Base-by-base conservation (phyloP, 1,140 invertebrate genomes). In the Sycophaga agraensis region DNA sequence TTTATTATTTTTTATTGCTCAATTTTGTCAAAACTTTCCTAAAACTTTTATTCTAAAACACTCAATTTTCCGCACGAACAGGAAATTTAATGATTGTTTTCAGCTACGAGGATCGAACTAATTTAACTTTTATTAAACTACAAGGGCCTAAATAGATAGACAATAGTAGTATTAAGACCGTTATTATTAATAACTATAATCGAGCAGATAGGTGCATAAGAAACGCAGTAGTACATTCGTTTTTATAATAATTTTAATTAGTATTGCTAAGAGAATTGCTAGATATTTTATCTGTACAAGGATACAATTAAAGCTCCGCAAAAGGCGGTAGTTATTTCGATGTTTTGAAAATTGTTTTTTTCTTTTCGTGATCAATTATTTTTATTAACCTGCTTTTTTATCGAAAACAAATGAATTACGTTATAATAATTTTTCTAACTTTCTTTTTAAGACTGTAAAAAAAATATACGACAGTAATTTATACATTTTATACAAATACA, bases 181-280 rank as follows among this genome's bases (percentile, higher is more conserved):
- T 68, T 69, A 68, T 64, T 49, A 57, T 35, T 70, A 68, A 64
- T 24, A 65, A 67, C 48, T 66, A 74, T 73, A 77, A 64, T 77
- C 71, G 73, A 78, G 75, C 73, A 75, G 71, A 75, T 64, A 70
- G 64, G 61, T 66, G 66, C 63, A 71, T 66, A 68, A 70, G 67
- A 61, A 69, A 71, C 64, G 66, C 4, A 11, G 66, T 56, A 63
- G 59, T 22, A 37, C 26, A 17, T 42, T 24, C 16, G 35, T 37
- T 22, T 37, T 54, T n/a, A 54, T 37, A 19, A 6, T 21, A 34
- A 34, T 34, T 60, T 19, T 28, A 37, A 68, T 67, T 59, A 48
- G 55, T 55, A 55, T 61, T 67, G 65, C 59, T 59, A 65, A 45
- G 39, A 55, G 39, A 64, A 70, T 65, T 63, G 63, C 49, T 62